Conservation (phyloP, 2,888 invertebrate genomes). For the Anthophora plumipes region DNA sequence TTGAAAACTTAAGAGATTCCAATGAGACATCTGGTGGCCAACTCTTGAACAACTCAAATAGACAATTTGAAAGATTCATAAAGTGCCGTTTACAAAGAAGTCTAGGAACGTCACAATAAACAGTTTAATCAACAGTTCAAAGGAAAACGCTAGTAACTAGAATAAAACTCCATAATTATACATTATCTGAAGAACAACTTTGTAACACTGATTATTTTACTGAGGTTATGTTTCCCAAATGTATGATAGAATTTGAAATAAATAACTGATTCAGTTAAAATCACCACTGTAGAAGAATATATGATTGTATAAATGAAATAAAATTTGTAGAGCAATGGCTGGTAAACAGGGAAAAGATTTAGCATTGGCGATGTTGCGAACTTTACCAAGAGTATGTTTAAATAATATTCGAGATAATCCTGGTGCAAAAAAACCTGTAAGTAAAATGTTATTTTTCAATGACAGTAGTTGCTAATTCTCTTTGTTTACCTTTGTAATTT, state of each 20-base stretch:
- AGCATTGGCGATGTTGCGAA: constrained; percentile 90
- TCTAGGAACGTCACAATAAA: no score
- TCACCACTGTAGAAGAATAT: not conserved
- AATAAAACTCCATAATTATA: not conserved
- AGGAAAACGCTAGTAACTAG: no score
- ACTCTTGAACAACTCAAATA: no score
- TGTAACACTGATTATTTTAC: not conserved
- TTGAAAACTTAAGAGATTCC: no score
- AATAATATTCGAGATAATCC: constrained; percentile 92
- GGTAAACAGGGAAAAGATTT: constrained; percentile 89
- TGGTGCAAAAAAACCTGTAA: constrained; percentile 88
- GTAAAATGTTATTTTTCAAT: constrained; percentile 59
- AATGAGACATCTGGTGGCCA: no score
- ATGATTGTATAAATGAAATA: not conserved
- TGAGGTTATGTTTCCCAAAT: constrained; percentile 6
- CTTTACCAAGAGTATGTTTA: constrained; percentile 91
- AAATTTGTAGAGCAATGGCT: constrained; percentile 80
- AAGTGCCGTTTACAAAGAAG: no score
- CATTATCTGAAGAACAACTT: not conserved
- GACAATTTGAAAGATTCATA: no score
- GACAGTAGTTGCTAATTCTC: not conserved
- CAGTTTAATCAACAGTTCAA: no score
- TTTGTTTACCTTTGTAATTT: not conserved
- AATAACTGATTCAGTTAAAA: not conserved
- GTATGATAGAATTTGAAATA: not conserved